Evolutionary conservation across 2,797 vertebrate species (phyloP).

Genomic region (Enteromius fasciolatus): DNA sequence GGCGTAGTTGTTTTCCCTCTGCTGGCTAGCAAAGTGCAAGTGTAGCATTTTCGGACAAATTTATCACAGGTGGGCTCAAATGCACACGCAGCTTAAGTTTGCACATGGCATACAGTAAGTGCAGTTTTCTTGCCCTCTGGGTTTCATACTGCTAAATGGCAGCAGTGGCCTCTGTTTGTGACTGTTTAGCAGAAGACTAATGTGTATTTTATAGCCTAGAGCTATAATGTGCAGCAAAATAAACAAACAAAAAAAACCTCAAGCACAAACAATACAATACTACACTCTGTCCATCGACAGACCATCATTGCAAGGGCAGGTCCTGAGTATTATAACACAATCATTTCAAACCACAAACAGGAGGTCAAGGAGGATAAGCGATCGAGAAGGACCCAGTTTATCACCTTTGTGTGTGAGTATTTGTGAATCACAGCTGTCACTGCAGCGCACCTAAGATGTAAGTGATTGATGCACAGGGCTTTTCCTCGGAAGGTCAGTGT

Average conservation of each 20-base stretch:
- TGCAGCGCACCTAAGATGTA: conserved; percentile 47
- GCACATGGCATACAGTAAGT: conserved; percentile 10
- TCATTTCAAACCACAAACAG: conserved; percentile 53
- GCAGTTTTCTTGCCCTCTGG: conserved; percentile 47
- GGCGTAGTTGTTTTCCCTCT: conserved; percentile 38
- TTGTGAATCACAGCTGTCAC: conserved; percentile 60
- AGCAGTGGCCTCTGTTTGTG: conserved; percentile 3
- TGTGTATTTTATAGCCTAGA: conserved; percentile 19
- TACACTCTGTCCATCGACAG: background rate
- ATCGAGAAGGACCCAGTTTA: conserved; percentile 46
- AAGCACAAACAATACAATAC: conserved; percentile 1
- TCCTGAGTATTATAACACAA: conserved; percentile 57
- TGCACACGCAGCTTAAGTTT: conserved; percentile 44
- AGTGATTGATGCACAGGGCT: conserved; percentile 57
- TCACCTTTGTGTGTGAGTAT: conserved; percentile 54
- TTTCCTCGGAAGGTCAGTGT: conserved; percentile 48
- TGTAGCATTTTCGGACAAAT: conserved; percentile 60
- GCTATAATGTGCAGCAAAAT: background rate
- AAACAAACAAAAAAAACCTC: background rate
- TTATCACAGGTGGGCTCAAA: conserved; percentile 55
- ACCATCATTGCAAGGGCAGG: conserved; percentile 31
- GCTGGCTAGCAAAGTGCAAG: conserved; percentile 56
- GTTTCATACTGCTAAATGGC: conserved; percentile 39
- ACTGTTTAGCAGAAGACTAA: conserved; percentile 39
- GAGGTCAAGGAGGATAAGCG: conserved; percentile 59